Evolutionary conservation across 2,888 invertebrate species (phyloP), one percentile per base, ranked within the genome.

Genomic region (Ceriagrion tenellum): DNA sequence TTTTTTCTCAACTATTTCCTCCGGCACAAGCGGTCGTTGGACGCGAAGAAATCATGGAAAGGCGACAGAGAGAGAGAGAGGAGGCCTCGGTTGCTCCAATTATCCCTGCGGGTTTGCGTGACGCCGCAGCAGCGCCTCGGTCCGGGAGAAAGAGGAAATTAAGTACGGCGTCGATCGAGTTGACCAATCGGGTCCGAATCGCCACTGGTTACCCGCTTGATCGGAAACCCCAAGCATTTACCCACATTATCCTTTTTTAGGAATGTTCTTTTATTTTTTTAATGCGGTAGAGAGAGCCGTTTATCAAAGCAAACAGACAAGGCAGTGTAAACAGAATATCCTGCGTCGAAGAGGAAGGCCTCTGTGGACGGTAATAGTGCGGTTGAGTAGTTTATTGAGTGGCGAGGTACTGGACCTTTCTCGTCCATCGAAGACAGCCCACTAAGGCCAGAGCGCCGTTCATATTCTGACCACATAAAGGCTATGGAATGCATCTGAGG

Each of bases 171-270:
- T 81, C 81, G 81, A 81, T 81, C 81, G 30, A 35, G 30, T 6
- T 30, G 81, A 18, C 30, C 13, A 81, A 81, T 81, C 81, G 81
- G n/a, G 13, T 35, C 30, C 30, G 35, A 35, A 81, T 81, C 81
- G 81, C 81, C 81, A 81, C 81, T 35, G 35, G 30, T 81, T 81
- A 81, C 81, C 81, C 35, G 81, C 81, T 35, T 35, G 81, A 35
- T 81, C 81, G 26, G 16, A 35, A 81, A 81, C 81, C 81, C 30
- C 35, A 35, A 81, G 30, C 81, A 81, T 30, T 81, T 35, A 1
- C 35, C 2, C 59, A 13, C 13, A 16, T 30, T 26, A 18, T 35
- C 35, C 81, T 35, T 35, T 35, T 30, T 81, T n/a, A n/a, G 16
- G 35, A 35, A 30, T 35, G 81, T 30, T 81, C 35, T 30, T 35